phyloP scores from a whole-genome alignment of 2,888 invertebrate species.

The Operophtera brumata region DNA sequence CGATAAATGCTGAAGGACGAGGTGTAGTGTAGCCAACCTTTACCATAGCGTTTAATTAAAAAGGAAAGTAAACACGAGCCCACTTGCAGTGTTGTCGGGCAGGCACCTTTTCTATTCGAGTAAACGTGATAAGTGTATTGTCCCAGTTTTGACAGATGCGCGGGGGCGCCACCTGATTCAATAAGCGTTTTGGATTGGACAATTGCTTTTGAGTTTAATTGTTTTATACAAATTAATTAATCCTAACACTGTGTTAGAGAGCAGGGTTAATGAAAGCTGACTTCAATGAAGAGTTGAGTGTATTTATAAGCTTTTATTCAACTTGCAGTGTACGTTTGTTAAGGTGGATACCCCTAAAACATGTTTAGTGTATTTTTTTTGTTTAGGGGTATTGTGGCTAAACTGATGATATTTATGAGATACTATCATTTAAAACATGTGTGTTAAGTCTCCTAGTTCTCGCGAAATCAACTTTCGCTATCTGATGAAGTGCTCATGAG shows the following conservation, averaged over 20 bases:
- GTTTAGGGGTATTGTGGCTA: too few relatives aligned
- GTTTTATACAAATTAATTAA: constrained; percentile 19
- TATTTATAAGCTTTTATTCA: too few relatives aligned
- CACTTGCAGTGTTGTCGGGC: background rate
- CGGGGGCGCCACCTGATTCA: constrained; percentile 18
- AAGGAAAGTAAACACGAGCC: constrained; percentile 22
- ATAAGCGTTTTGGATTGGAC: background rate
- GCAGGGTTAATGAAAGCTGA: constrained; percentile 7
- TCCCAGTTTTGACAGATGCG: constrained; percentile 20
- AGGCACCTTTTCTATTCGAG: constrained; percentile 1
- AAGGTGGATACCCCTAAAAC: too few relatives aligned
- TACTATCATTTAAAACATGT: too few relatives aligned
- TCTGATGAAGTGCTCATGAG: too few relatives aligned
- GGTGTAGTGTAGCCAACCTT: background rate
- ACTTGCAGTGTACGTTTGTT: too few relatives aligned
- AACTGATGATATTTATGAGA: too few relatives aligned
- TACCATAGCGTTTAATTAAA: constrained; percentile 19
- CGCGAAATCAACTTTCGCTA: too few relatives aligned
- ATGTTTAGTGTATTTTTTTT: too few relatives aligned
- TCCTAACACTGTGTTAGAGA: constrained; percentile 9
- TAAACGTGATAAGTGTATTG: constrained; percentile 15
- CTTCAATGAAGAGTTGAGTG: background rate
- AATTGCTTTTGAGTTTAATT: constrained; percentile 10
- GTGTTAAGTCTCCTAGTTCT: too few relatives aligned
- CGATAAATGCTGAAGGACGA: background rate